Conservation (phyloP, 2,888 invertebrate species). For the Apamea epomidion region DNA sequence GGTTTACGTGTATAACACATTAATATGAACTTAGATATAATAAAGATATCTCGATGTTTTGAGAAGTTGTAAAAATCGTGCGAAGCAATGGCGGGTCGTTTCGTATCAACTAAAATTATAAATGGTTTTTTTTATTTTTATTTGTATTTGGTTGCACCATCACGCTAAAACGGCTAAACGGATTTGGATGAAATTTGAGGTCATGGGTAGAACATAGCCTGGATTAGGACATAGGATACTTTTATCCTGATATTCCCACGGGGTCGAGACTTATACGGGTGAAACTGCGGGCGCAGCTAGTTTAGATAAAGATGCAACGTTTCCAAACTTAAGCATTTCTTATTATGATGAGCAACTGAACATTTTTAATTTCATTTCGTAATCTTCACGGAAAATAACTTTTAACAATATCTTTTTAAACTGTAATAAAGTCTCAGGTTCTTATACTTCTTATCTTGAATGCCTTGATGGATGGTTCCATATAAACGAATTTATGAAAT, state of each 20-base stretch:
- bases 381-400: slow-evolving; percentile 51
- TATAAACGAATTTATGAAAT: slow-evolving; percentile 79
- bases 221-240: background rate
- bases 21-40: too few relatives aligned
- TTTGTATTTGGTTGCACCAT: background rate
- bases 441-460: slow-evolving; percentile 58
- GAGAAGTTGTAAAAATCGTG: background rate
- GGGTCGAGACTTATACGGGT: background rate
- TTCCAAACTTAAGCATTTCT: background rate
- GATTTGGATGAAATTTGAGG: background rate
- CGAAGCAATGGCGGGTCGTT: background rate
- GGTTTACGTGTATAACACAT: background rate
- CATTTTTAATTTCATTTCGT: slow-evolving; percentile 12
- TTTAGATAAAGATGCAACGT: background rate
- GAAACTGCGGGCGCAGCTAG: background rate
- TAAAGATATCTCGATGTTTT: background rate
- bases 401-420: slow-evolving; percentile 36
- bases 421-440: slow-evolving; percentile 32
- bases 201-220: background rate
- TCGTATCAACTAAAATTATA: too few relatives aligned
- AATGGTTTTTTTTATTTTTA: too few relatives aligned
- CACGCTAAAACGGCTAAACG: background rate
- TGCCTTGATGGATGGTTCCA: slow-evolving; percentile 70
- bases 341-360: background rate
- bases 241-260: background rate